Percentiles rank a stretch among this genome's conserved stretches.
These are phyloP conservation scores for Peucedramus taeniatus DNA, from an alignment of 2,113 vertebrate genomes.

Conservation along the genomic window DNA sequence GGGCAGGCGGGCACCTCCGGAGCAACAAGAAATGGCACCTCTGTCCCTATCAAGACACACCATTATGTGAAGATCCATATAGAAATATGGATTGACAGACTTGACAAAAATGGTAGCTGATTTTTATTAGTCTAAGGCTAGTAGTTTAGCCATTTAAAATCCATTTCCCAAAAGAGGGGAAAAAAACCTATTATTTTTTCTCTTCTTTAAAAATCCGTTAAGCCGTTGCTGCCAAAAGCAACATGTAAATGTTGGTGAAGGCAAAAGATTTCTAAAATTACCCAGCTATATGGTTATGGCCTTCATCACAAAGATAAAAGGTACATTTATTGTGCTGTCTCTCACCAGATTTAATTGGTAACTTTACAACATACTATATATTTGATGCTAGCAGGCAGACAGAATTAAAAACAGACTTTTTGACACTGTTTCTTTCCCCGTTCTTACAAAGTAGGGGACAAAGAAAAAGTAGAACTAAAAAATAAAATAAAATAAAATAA, in stretches of 20 bases:
- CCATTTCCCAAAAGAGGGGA: slow-evolving; percentile 77
- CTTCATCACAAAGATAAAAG: slow-evolving; percentile 78
- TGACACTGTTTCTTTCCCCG: slow-evolving; percentile 69
- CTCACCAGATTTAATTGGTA: slow-evolving; percentile 74
- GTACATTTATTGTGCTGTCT: slow-evolving; percentile 84
- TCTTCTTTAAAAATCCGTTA: slow-evolving; percentile 78
- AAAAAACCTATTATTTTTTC: slow-evolving; percentile 73
- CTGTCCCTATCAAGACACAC: slow-evolving; percentile 61
- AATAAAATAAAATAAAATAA: neutral
- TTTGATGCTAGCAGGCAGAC: slow-evolving; percentile 80
- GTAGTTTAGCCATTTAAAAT: slow-evolving; percentile 82
- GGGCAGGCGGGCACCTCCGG: neutral
- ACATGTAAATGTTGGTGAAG: slow-evolving; percentile 78
- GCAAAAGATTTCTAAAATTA: slow-evolving; percentile 75
- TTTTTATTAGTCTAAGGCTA: slow-evolving; percentile 81
- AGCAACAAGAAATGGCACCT: slow-evolving; percentile 59
- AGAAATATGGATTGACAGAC: slow-evolving; percentile 70
- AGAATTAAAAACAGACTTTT: slow-evolving; percentile 75
- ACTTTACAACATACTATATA: slow-evolving; percentile 77
- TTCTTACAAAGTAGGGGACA: slow-evolving; percentile 74
- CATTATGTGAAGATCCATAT: slow-evolving; percentile 69
- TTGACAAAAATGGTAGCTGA: slow-evolving; percentile 73
- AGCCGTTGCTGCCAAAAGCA: slow-evolving; percentile 77
- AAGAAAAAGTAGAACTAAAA: slow-evolving; percentile 59
- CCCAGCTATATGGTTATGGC: slow-evolving; percentile 72